Conservation (phyloP, 1,140 invertebrate genomes). For the Trichogramma pretiosum region DNA sequence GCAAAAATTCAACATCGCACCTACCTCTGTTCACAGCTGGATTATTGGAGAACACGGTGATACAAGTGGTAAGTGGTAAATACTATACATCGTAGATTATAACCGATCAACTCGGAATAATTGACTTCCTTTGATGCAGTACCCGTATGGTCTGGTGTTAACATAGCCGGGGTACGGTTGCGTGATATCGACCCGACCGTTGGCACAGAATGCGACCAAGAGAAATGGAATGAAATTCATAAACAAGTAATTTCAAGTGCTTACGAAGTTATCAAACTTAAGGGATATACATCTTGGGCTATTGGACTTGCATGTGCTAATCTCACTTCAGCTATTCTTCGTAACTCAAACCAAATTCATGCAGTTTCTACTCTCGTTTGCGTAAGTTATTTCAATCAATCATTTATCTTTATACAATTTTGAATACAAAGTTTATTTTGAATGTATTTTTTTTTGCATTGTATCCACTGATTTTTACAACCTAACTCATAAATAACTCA, state of each 20-base stretch:
- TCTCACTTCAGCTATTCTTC: conserved; percentile 62
- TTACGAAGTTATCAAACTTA: conserved; percentile 82
- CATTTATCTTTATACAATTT: background rate
- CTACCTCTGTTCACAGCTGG: conserved; percentile 78
- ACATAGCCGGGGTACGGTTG: conserved; percentile 78
- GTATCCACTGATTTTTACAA: no score
- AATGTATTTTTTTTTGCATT: no score
- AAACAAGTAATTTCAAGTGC: conserved; percentile 74
- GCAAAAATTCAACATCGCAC: conserved; percentile 68
- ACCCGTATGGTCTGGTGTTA: conserved; percentile 87
- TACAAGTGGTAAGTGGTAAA: conserved; percentile 54
- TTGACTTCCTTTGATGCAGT: conserved; percentile 49
- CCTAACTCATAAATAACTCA: no score
- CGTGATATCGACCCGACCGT: conserved; percentile 66
- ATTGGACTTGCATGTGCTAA: conserved; percentile 76
- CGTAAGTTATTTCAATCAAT: conserved; percentile 46
- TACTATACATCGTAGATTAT: conserved; percentile 8
- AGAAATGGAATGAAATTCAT: conserved; percentile 71
- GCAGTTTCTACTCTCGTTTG: conserved; percentile 73
- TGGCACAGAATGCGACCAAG: conserved; percentile 62
- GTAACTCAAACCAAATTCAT: conserved; percentile 69
- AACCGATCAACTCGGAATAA: conserved; percentile 4
- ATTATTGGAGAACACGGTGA: conserved; percentile 85
- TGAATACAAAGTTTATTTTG: no score
- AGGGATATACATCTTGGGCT: conserved; percentile 86